A percentile compares a stretch with the other conserved stretches of the same genome.
These are phyloP conservation scores for Listronotus oregonensis DNA, from an alignment of 1,140 invertebrate genomes.

Conservation along the genomic window DNA sequence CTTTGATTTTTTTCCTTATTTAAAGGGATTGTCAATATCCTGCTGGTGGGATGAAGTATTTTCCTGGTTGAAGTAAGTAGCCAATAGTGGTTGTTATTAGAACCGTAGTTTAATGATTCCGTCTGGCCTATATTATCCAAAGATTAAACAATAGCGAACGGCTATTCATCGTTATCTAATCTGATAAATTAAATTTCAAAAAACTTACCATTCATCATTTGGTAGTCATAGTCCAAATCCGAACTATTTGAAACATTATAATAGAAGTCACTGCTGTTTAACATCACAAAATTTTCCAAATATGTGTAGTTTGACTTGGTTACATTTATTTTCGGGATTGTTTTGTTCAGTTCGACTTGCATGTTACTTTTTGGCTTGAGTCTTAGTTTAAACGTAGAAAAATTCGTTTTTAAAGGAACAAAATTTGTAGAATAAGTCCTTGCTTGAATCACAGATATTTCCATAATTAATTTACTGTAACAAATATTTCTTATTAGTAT, in stretches of 20 bases:
- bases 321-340: slow-evolving; percentile 31
- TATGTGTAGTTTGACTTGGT: slow-evolving; percentile 36
- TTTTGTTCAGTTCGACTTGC: slow-evolving; percentile 27
- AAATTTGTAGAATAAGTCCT: slow-evolving; percentile 47
- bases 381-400: slow-evolving; percentile 36
- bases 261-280: slow-evolving; percentile 48
- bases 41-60: no score
- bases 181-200: no score
- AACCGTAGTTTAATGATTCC: no score
- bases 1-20: no score
- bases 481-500: neutral
- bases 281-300: slow-evolving; percentile 35
- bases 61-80: no score
- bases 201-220: slow-evolving; percentile 45
- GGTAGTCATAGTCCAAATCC: slow-evolving; percentile 51
- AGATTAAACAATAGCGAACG: no score
- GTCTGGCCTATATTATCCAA: no score
- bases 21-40: no score
- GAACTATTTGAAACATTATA: slow-evolving; percentile 48
- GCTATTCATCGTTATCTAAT: no score
- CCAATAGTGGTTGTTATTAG: no score
- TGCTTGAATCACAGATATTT: slow-evolving; percentile 54
- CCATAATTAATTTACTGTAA: slow-evolving; percentile 50
- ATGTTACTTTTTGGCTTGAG: slow-evolving; percentile 16
- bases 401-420: slow-evolving; percentile 43